phyloP scores from a whole-genome alignment of 1,140 invertebrate species.

The Piezodorus guildinii region DNA sequence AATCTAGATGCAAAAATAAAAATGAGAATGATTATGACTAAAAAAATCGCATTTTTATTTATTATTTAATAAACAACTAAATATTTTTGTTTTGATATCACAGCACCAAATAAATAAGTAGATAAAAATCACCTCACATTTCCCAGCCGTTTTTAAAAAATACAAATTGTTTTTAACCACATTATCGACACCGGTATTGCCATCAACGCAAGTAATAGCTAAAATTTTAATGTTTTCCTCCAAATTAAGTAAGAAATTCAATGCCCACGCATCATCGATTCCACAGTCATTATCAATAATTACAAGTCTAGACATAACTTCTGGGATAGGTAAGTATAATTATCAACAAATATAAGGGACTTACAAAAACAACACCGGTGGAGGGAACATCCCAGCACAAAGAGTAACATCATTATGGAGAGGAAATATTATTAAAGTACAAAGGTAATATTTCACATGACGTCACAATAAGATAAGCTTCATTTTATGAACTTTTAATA shows the following conservation, averaged over 20 bases:
- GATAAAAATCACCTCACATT: conserved; percentile 12
- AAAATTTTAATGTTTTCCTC: conserved; percentile 38
- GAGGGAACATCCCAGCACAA: too few relatives aligned
- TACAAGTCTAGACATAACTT: conserved; percentile 33
- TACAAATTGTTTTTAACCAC: conserved; percentile 33
- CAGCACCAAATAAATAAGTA: not conserved
- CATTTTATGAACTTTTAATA: too few relatives aligned
- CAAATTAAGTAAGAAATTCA: conserved; percentile 44
- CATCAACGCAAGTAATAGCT: conserved; percentile 48
- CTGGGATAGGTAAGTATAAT: too few relatives aligned
- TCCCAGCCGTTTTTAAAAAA: conserved; percentile 4
- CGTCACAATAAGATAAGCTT: too few relatives aligned
- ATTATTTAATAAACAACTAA: conserved; percentile 1
- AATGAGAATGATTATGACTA: not conserved
- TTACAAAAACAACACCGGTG: too few relatives aligned
- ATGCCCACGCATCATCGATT: conserved; percentile 50
- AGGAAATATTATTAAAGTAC: too few relatives aligned
- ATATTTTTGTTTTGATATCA: not conserved
- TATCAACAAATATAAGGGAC: too few relatives aligned
- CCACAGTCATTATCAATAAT: conserved; percentile 49
- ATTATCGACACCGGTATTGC: conserved; percentile 47
- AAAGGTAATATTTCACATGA: too few relatives aligned
- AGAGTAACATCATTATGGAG: too few relatives aligned
- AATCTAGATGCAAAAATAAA: conserved; percentile 38
- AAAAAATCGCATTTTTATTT: not conserved